Conservation (phyloP, 2,113 vertebrate genomes). For the Scomber colias region DNA sequence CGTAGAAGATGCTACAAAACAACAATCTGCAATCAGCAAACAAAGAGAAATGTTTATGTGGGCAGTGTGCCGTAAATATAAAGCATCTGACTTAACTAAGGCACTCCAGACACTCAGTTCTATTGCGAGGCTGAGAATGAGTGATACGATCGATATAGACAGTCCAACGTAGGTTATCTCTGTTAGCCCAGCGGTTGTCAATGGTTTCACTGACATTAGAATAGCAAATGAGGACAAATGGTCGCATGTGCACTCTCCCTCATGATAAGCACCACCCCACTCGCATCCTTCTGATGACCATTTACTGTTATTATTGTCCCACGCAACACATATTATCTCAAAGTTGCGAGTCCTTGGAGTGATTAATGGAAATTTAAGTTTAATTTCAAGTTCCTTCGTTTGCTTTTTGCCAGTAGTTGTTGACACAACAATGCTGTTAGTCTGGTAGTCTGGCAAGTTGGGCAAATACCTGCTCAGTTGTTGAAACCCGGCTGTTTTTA, state of each 20-base stretch:
- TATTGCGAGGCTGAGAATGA: constrained; percentile 85
- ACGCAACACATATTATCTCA: constrained; percentile 83
- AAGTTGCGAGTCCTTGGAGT: neutral
- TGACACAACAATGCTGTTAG: constrained; percentile 84
- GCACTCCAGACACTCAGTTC: constrained; percentile 89
- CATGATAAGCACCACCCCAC: neutral
- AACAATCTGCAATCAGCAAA: constrained; percentile 87
- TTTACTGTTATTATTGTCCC: constrained; percentile 38
- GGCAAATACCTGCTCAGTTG: constrained; percentile 79
- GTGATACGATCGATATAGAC: constrained; percentile 86
- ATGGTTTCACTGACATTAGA: constrained; percentile 84
- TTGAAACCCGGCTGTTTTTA: constrained; percentile 77
- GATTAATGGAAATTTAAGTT: constrained; percentile 71
- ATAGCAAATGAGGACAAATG: constrained; percentile 91
- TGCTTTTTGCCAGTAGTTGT: constrained; percentile 46
- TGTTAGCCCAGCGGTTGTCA: neutral
- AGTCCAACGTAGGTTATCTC: constrained; percentile 86
- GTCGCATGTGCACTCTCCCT: constrained; percentile 79
- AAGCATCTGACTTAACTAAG: constrained; percentile 89
- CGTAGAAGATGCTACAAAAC: constrained; percentile 82
- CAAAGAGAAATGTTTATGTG: constrained; percentile 89
- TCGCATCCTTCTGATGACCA: constrained; percentile 15
- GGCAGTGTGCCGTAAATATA: constrained; percentile 89
- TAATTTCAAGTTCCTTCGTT: constrained; percentile 10
- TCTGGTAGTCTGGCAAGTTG: accelerated